A percentile compares a stretch with the other conserved stretches of the same genome.
phyloP scores from a whole-genome alignment of 2,113 vertebrate genomes.

The Oreotrochilus melanogaster region DNA sequence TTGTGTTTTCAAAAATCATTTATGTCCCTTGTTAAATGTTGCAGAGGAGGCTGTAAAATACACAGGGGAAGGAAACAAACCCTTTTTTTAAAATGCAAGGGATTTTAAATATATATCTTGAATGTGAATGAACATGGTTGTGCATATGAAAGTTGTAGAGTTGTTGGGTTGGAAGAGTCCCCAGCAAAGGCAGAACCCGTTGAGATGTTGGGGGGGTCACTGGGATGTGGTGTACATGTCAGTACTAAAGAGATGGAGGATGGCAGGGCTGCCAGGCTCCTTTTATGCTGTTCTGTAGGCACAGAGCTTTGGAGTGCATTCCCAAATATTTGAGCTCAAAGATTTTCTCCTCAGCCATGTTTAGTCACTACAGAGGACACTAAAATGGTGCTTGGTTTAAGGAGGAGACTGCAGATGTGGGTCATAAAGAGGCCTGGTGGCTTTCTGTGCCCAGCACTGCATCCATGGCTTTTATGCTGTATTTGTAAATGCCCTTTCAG shows the following conservation, averaged over 20 bases:
- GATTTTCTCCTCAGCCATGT: not conserved
- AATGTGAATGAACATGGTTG: not conserved
- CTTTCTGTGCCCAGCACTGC: not conserved
- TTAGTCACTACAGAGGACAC: not conserved
- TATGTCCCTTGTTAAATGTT: not conserved
- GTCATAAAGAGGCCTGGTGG: not conserved
- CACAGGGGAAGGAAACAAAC: not conserved
- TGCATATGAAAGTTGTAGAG: fast-evolving
- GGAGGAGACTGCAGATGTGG: not conserved
- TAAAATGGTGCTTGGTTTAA: not conserved
- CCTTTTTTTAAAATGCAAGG: not conserved
- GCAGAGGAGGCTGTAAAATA: not conserved
- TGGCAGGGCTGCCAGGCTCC: not conserved
- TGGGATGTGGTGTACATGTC: not conserved
- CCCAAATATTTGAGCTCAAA: not conserved
- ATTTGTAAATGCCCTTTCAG: constrained; percentile 30
- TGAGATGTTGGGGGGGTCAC: not conserved
- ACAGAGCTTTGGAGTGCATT: not conserved
- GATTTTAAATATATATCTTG: not conserved
- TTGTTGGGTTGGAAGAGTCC: not conserved
- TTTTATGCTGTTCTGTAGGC: fast-evolving
- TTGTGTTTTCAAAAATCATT: not conserved
- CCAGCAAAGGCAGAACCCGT: not conserved
- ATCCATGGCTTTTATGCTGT: not conserved
- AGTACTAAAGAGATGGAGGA: not conserved